Percentiles rank a stretch among this genome's conserved stretches.
phyloP scores from a whole-genome alignment of 2,797 vertebrate species.

The Chanos chanos region DNA sequence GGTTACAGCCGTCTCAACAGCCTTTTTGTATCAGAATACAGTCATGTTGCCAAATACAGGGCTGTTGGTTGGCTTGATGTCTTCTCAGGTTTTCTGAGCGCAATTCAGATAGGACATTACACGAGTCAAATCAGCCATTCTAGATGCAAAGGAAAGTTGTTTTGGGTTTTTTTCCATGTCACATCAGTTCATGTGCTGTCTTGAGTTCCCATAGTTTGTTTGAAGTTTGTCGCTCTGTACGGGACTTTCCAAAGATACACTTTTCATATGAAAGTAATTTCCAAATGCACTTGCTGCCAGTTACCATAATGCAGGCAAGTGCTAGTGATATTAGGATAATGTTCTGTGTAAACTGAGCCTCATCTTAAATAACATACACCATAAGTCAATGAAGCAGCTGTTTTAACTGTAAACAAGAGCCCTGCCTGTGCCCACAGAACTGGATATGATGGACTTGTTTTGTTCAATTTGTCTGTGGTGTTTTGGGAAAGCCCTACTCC shows the following conservation, averaged over 20 bases:
- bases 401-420: constrained; percentile 64
- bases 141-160: constrained; percentile 2
- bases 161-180: no score
- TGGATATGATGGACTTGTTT: constrained; percentile 60
- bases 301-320: constrained; percentile 58
- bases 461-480: constrained; percentile 52
- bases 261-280: constrained; percentile 58
- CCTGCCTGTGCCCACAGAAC: constrained; percentile 48
- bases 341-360: constrained; percentile 60
- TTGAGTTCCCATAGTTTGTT: constrained; percentile 24
- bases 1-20: constrained; percentile 49
- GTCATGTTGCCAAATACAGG: constrained; percentile 39
- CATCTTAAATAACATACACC: constrained; percentile 59
- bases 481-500: constrained; percentile 56
- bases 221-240: constrained; percentile 23
- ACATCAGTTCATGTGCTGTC: constrained; percentile 11
- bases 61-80: constrained; percentile 45
- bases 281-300: constrained; percentile 48
- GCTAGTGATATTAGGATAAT: constrained; percentile 60
- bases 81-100: constrained; percentile 36
- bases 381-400: constrained; percentile 54
- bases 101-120: constrained; percentile 36
- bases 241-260: constrained; percentile 39
- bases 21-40: constrained; percentile 42
- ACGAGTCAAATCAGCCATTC: constrained; percentile 22